Evolutionary conservation across 2,113 vertebrate species (phyloP), one percentile per base, ranked within the genome.

Genomic region (Entosphenus tridentatus): DNA sequence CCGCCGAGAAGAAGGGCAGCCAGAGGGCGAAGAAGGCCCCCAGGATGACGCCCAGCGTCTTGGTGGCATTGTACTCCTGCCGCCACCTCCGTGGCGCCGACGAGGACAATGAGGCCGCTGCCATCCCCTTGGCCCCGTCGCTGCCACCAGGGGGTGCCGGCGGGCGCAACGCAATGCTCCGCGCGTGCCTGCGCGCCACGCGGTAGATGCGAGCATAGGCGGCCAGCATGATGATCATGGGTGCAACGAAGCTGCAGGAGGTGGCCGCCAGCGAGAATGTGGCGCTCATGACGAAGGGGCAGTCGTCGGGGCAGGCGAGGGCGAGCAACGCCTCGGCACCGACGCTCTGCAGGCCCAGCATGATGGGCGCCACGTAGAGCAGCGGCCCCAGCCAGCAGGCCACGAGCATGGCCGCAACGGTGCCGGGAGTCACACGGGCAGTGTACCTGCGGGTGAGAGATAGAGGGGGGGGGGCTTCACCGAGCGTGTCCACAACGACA

Each of bases 11-110:
- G 80, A 98, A 98, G 0, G 93, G 92, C 1, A 89, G 89, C 93
- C 93, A 98, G 79, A 91, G 96, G 65, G 96, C 83, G 80, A 91
- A 98, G 81, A 98, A 98, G 75, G 91, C 96, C 1, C 93, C 93
- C 93, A 98, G 96, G 71, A 98, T 96, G 78, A 98, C 86, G 77
- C 93, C 92, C 72, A 98, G 80, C 13, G 87, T 98, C 81, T 98
- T 98, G 74, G 93, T 90, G 0, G 93, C 93, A 76, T 96, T 98
- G 70, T 90, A 96, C 75, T 98, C 93, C 8, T 87, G 89, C 70
- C 84, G 83, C 93, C 96, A 95, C 68, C 90, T 87, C 70, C 96
- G 87, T 72, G 86, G 84, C 1, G 76, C 77, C 11, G 80, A 74
- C 70, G 77, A 70, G 2, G 82, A 76, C 0, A 75, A 72, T 2